Evolutionary conservation across 1,140 invertebrate species (phyloP).

Genomic region (Capitella teleta): DNA sequence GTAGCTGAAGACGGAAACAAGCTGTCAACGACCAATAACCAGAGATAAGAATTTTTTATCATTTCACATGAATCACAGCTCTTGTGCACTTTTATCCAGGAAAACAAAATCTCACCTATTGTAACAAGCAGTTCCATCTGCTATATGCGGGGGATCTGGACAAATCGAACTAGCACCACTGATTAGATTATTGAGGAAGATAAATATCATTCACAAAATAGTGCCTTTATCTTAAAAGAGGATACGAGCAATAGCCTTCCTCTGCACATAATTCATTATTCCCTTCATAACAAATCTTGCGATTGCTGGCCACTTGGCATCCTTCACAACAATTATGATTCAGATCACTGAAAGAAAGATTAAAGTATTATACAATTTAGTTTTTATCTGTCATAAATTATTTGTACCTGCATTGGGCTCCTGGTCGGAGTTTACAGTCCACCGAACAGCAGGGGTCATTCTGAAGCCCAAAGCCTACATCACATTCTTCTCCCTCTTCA

Average conservation of each 20-base stretch:
- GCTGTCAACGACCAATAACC: too few species aligned
- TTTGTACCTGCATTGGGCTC: slow-evolving; percentile 57
- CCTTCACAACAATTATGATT: slow-evolving; percentile 87
- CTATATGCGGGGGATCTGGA: slow-evolving; percentile 71
- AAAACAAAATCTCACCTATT: too few species aligned
- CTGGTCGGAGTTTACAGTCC: slow-evolving; percentile 74
- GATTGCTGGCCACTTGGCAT: slow-evolving; percentile 66
- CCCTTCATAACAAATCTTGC: slow-evolving; percentile 69
- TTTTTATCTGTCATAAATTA: background rate
- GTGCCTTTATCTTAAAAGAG: slow-evolving; percentile 9
- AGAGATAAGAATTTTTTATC: too few species aligned
- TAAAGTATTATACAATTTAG: background rate
- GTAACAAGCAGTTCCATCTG: slow-evolving; percentile 71
- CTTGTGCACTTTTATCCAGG: too few species aligned
- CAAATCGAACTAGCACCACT: slow-evolving; percentile 61
- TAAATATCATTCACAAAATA: slow-evolving; percentile 6
- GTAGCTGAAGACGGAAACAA: too few species aligned
- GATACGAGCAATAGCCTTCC: slow-evolving; percentile 50
- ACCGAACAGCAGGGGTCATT: slow-evolving; percentile 85
- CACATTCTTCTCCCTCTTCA: slow-evolving; percentile 88
- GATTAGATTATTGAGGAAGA: slow-evolving; percentile 28
- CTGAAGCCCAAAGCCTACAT: slow-evolving; percentile 79
- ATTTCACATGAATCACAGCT: too few species aligned
- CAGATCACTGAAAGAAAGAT: slow-evolving; percentile 60
- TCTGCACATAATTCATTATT: slow-evolving; percentile 81